Evolutionary conservation across 2,113 vertebrate species (phyloP).

Genomic region (Lampris incognitus): DNA sequence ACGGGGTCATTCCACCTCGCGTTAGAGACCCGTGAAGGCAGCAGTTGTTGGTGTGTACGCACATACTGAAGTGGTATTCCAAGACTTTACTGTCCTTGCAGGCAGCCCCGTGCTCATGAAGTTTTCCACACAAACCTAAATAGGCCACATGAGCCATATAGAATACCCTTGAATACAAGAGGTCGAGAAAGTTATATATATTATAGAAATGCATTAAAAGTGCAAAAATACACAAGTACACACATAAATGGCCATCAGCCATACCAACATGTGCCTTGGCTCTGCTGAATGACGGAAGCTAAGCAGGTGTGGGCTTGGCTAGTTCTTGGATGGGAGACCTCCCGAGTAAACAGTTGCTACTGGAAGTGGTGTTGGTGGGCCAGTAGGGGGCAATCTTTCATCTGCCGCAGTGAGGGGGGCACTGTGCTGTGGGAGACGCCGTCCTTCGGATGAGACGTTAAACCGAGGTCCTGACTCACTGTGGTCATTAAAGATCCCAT

Average conservation of each 20-base stretch:
- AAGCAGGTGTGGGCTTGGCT: no score
- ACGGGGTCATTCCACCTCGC: neutral
- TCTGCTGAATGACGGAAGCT: no score
- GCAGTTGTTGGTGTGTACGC: neutral
- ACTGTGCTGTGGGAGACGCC: no score
- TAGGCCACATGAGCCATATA: neutral
- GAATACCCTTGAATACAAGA: neutral
- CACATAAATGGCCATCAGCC: neutral
- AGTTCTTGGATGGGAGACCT: no score
- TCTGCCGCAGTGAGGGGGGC: no score
- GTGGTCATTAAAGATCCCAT: no score
- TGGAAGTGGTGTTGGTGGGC: no score
- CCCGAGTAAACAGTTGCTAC: no score
- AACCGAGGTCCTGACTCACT: no score
- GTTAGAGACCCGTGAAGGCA: neutral
- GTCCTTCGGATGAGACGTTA: no score
- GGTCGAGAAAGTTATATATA: neutral
- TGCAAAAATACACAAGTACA: neutral
- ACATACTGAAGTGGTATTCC: conserved; percentile 3
- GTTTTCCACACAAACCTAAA: conserved; percentile 1
- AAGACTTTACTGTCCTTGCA: neutral
- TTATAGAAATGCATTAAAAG: neutral
- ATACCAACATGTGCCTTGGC: no score
- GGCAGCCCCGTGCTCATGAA: neutral
- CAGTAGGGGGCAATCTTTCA: no score